Evolutionary conservation across 2,797 vertebrate species (phyloP).

Genomic region (Pteronotus mesoamericanus): DNA sequence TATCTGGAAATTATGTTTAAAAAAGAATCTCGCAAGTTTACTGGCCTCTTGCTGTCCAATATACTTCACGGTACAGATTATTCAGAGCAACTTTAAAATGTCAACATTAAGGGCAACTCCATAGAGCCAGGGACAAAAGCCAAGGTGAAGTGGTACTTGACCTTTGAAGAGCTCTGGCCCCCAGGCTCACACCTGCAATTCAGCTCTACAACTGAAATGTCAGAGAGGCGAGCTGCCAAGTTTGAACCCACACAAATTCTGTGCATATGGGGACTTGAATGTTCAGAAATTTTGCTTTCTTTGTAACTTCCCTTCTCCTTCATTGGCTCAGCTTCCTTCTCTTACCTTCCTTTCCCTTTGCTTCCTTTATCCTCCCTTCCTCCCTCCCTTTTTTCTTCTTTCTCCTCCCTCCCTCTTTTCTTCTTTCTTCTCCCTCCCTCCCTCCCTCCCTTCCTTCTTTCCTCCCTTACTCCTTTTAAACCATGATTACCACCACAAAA

Average conservation of each 20-base stretch:
- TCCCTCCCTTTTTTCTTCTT: neutral
- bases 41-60: neutral
- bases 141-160: neutral
- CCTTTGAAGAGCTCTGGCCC: neutral
- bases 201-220: neutral
- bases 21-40: neutral
- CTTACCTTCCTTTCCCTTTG: neutral
- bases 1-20: neutral
- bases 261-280: neutral
- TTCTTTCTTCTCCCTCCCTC: neutral
- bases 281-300: neutral
- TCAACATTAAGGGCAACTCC: neutral
- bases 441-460: too few species aligned
- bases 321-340: neutral
- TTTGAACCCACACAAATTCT: neutral
- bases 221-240: neutral
- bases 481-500: neutral
- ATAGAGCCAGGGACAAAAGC: neutral
- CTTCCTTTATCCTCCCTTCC: neutral
- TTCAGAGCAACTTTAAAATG: neutral
- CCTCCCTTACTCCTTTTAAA: neutral
- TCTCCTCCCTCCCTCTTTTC: neutral
- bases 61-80: neutral
- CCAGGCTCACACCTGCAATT: neutral
- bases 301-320: neutral